Percentiles rank a stretch among this genome's conserved stretches.
Conservation (phyloP, 1,140 invertebrate genomes). For the Drosophila kurseongensis region DNA sequence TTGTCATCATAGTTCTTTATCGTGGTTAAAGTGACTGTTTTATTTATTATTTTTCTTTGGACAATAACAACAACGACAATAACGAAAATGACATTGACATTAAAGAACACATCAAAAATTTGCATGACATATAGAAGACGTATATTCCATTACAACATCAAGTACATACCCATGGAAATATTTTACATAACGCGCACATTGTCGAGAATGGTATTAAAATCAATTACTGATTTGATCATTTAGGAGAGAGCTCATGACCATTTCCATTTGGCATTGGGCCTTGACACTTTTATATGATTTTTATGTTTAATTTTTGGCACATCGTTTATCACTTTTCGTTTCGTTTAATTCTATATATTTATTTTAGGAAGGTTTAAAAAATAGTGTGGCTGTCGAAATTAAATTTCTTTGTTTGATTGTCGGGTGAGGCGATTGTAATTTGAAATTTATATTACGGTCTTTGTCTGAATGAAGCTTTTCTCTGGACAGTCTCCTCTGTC, state of each 20-base stretch:
- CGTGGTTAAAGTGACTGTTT: conserved; percentile 4
- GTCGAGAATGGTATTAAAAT: conserved; percentile 31
- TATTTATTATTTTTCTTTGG: conserved; percentile 20
- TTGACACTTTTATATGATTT: conserved; percentile 44
- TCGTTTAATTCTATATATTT: conserved; percentile 16
- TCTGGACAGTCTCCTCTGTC: background rate
- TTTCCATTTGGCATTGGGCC: conserved; percentile 17
- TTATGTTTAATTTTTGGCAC: conserved; percentile 48
- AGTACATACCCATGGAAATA: conserved; percentile 77
- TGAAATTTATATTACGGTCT: conserved; percentile 5
- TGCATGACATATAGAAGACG: conserved; percentile 67
- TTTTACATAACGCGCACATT: conserved; percentile 49
- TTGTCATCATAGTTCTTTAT: conserved; percentile 16
- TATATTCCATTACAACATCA: conserved; percentile 84
- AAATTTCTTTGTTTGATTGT: conserved; percentile 1
- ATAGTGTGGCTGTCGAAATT: conserved; percentile 37
- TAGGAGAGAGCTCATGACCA: conserved; percentile 30
- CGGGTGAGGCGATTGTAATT: background rate
- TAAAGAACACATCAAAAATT: conserved; percentile 69
- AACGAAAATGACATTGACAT: conserved; percentile 53
- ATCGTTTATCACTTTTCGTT: conserved; percentile 67
- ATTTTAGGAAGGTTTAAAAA: conserved; percentile 37
- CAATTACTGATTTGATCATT: conserved; percentile 41
- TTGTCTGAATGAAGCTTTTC: conserved; percentile 20
- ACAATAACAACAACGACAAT: conserved; percentile 44